These are phyloP conservation scores for Pammene aurita DNA, from an alignment of 2,888 invertebrate species.

Conservation along the genomic window DNA sequence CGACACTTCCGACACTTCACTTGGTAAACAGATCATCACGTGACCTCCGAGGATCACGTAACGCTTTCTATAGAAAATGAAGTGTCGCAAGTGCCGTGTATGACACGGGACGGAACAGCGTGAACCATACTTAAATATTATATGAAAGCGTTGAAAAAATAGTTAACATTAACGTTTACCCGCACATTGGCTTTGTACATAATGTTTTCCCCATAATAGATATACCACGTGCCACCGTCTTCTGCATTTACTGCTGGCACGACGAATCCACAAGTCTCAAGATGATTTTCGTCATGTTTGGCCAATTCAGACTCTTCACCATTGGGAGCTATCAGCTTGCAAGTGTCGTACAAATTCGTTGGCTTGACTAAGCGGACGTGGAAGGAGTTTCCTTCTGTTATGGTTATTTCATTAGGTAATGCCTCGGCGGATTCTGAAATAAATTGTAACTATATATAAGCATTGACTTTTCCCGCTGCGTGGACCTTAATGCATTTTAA, in stretches of 20 bases:
- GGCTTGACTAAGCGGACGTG: slow-evolving; percentile 21
- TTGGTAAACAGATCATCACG: no score
- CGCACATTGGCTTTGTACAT: slow-evolving; percentile 28
- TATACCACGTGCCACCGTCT: slow-evolving; percentile 28
- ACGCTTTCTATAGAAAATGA: no score
- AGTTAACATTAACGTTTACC: slow-evolving; percentile 28
- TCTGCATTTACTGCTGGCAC: background rate
- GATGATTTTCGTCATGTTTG: background rate
- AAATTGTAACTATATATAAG: background rate
- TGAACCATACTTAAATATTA: background rate
- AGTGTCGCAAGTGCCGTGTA: no score
- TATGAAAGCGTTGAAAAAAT: background rate
- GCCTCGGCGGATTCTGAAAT: slow-evolving; percentile 29
- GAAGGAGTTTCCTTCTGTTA: slow-evolving; percentile 26
- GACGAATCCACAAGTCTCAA: slow-evolving; percentile 25
- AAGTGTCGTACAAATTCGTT: slow-evolving; percentile 11
- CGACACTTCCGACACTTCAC: no score
- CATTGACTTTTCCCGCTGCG: background rate
- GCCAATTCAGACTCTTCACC: background rate
- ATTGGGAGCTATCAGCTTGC: slow-evolving; percentile 18
- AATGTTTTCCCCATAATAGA: slow-evolving; percentile 22
- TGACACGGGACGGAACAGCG: no score
- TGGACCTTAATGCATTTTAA: no score
- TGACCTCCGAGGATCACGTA: no score
- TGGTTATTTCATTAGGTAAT: slow-evolving; percentile 26